Conservation (phyloP, 2,888 invertebrate genomes). For the Eustalomyia histrio region DNA sequence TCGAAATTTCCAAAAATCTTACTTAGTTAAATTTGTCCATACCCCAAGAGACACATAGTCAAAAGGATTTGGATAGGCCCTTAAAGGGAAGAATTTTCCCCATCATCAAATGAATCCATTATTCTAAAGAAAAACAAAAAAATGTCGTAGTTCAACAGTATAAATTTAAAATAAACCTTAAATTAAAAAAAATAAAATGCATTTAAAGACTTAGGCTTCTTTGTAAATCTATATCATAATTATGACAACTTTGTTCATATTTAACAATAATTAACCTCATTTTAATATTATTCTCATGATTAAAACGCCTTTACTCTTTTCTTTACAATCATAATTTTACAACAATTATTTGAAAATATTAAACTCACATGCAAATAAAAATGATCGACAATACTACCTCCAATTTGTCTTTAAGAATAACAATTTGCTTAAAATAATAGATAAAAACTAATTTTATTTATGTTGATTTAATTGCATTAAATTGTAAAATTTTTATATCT, state of each 20-base stretch:
- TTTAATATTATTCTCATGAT: constrained; percentile 2
- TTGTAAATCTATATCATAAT: background rate
- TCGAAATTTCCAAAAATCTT: no score
- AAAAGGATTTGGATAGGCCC: no score
- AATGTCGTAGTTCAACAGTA: no score
- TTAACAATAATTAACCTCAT: background rate
- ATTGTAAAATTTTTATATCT: constrained; percentile 30
- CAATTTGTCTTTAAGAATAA: constrained; percentile 2
- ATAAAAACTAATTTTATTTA: background rate
- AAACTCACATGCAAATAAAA: background rate
- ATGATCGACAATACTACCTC: background rate
- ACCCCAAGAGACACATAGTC: no score
- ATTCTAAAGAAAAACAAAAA: no score
- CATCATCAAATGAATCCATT: no score
- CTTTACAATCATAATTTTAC: background rate
- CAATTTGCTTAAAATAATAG: constrained; percentile 14
- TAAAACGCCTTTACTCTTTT: background rate
- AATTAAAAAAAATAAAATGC: no score
- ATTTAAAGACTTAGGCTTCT: no score
- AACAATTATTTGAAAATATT: background rate
- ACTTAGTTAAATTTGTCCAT: no score
- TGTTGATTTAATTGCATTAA: constrained; percentile 21
- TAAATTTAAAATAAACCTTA: no score
- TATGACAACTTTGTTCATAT: background rate
- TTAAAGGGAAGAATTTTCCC: no score